Evolutionary conservation across 1,140 invertebrate species (phyloP), one percentile per base, ranked within the genome.

Genomic region (Drosophila nigrodunni): DNA sequence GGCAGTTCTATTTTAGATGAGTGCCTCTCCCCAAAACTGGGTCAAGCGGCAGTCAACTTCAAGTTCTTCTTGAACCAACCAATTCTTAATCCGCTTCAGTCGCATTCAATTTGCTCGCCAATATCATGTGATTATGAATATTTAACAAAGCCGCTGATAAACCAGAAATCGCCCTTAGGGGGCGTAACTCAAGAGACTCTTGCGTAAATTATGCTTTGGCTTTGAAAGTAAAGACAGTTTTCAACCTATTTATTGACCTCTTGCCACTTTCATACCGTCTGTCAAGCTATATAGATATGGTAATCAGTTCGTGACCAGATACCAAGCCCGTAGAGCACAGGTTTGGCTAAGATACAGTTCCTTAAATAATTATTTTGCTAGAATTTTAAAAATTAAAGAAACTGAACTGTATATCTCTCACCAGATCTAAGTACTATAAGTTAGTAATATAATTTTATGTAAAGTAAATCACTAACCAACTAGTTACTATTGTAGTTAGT

Each of bases 1-100:
- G 43, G 49, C 62, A 54, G 74, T 66, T 85, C 77, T 85, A 78
- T 55, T 89, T 88, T 62, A 50, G 71, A 68, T 61, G 72, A 71
- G 75, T 67, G 74, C 37, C 37, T 39, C 43, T 37, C 21, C 8
- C 21, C 2, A 76, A 76, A 88, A 89, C 81, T 60, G 85, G 85
- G 85, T 89, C 85, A 90, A 88, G 74, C 52, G 39, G 73, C 60
- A 21, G 71, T 64, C 74, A 59, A 44, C 64, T 44, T 70, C 41
- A 50, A 74, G 66, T 11, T 47, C 57, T 55, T 50, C 54, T 58
- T n/a, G n/a, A n/a, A n/a, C 3, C 52, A 15, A 13, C 34, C n/a
- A 41, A 41, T 47, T 46, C 58, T 37, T 55, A 58, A 57, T 61
- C 30, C 21, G 46, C 15, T 44, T 74, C 43, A 13, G 65, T 50